Conservation (phyloP, 2,113 vertebrate species). For the Euleptes europaea region DNA sequence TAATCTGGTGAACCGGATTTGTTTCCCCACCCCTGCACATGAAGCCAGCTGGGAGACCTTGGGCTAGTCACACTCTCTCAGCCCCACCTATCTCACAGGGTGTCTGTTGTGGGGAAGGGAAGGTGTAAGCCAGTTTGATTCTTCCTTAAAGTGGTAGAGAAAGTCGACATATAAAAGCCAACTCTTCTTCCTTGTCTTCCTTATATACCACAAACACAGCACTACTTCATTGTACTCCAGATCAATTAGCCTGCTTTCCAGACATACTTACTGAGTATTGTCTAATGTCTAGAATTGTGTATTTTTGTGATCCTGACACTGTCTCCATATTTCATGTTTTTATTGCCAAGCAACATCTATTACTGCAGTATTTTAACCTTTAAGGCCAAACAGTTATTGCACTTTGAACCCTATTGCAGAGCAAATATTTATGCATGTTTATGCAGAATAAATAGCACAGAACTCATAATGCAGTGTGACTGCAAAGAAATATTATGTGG, state of each 20-base stretch:
- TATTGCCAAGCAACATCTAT: background rate
- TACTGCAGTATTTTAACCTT: background rate
- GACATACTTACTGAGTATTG: background rate
- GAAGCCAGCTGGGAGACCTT: too few relatives aligned
- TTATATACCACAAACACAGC: background rate
- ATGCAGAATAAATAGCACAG: background rate
- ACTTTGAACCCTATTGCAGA: background rate
- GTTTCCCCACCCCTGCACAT: too few relatives aligned
- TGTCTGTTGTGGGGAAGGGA: too few relatives aligned
- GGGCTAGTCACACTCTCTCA: too few relatives aligned
- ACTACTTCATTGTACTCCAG: background rate
- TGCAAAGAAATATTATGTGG: background rate
- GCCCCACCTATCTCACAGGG: too few relatives aligned
- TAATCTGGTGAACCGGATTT: too few relatives aligned
- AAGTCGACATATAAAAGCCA: too few relatives aligned
- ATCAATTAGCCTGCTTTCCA: constrained; percentile 7
- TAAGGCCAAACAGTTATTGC: background rate
- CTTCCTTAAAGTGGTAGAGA: too few relatives aligned
- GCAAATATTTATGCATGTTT: background rate
- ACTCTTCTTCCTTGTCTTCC: too few relatives aligned
- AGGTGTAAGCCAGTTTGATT: too few relatives aligned
- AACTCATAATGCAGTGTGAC: background rate
- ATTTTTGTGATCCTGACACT: background rate
- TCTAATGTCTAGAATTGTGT: background rate
- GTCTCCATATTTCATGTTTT: constrained; percentile 5